Evolutionary conservation across 1,140 invertebrate genomes (phyloP).

Genomic region (Anagrus nilaparvatae): DNA sequence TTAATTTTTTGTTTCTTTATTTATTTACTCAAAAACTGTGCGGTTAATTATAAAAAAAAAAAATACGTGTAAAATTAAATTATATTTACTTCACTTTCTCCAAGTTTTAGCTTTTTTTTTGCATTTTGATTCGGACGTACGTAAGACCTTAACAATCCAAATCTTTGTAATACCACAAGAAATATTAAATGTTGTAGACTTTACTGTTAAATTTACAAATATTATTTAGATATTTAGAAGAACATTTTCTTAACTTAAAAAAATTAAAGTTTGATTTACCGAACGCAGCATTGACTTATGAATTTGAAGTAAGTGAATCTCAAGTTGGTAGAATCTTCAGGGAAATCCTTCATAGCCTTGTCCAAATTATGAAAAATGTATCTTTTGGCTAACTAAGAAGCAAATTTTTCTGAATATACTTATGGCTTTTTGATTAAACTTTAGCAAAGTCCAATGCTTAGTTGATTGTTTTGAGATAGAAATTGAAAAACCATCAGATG

Average conservation of each 20-base stretch:
- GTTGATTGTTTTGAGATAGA: constrained; percentile 38
- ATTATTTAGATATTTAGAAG: constrained; percentile 2
- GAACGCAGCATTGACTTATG: too few relatives aligned
- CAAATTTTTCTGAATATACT: constrained; percentile 18
- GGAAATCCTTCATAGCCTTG: too few relatives aligned
- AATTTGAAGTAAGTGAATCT: too few relatives aligned
- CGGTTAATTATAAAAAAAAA: too few relatives aligned
- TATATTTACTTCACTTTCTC: too few relatives aligned
- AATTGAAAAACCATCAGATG: constrained; percentile 33
- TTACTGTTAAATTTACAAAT: background rate
- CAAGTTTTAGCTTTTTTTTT: too few relatives aligned
- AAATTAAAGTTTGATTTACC: too few relatives aligned
- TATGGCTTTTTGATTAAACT: constrained; percentile 25
- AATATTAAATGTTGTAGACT: constrained; percentile 3
- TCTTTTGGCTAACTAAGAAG: constrained; percentile 7
- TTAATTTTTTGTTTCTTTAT: too few relatives aligned
- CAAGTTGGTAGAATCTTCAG: too few relatives aligned
- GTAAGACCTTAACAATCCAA: constrained; percentile 1
- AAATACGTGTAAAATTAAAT: too few relatives aligned
- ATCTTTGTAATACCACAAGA: constrained; percentile 7
- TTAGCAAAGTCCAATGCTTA: constrained; percentile 23
- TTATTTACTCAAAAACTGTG: too few relatives aligned
- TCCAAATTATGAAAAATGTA: background rate
- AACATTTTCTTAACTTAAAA: constrained; percentile 10
- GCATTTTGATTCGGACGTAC: too few relatives aligned